Percentiles rank a stretch among this genome's conserved stretches.
Conservation (phyloP, 2,888 invertebrate species). For the Gastrophysa polygoni region DNA sequence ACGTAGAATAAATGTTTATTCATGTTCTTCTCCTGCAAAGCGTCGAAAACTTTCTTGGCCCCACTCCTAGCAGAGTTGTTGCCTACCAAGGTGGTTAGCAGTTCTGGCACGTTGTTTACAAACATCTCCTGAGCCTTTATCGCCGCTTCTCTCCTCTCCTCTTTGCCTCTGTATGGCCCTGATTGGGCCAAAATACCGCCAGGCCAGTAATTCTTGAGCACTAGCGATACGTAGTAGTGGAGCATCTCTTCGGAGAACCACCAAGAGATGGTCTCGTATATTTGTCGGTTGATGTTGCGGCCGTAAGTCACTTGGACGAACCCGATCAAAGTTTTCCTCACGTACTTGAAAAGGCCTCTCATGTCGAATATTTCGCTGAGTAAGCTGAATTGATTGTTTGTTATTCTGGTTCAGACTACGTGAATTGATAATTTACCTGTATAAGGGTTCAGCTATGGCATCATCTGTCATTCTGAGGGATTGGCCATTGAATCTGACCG, state of each 20-base stretch:
- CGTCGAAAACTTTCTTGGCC: slow-evolving; percentile 84
- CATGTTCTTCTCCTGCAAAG: slow-evolving; percentile 81
- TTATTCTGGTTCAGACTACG: no score
- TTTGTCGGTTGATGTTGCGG: slow-evolving; percentile 89
- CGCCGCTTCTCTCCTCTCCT: slow-evolving; percentile 72
- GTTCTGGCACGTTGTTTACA: slow-evolving; percentile 76
- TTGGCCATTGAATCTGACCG: slow-evolving; percentile 54
- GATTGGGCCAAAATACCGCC: slow-evolving; percentile 75
- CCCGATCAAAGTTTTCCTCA: slow-evolving; percentile 84
- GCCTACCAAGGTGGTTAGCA: slow-evolving; percentile 83
- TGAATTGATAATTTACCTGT: slow-evolving; percentile 58
- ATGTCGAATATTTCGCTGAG: slow-evolving; percentile 91
- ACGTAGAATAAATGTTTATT: slow-evolving; percentile 93
- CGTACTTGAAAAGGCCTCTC: slow-evolving; percentile 86
- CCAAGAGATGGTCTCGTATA: slow-evolving; percentile 85
- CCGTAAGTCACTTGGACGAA: slow-evolving; percentile 77
- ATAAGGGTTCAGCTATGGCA: slow-evolving; percentile 90
- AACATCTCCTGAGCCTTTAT: slow-evolving; percentile 72
- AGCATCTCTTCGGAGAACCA: slow-evolving; percentile 90
- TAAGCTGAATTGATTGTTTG: no score
- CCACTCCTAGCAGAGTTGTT: slow-evolving; percentile 84
- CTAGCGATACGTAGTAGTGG: slow-evolving; percentile 82
- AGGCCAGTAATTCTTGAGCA: slow-evolving; percentile 90
- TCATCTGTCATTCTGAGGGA: slow-evolving; percentile 62
- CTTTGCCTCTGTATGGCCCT: slow-evolving; percentile 62